A percentile compares a stretch with the other conserved stretches of the same genome.
These are phyloP conservation scores for Terrapene triunguis DNA, from an alignment of 2,113 vertebrate species.

Conservation along the genomic window DNA sequence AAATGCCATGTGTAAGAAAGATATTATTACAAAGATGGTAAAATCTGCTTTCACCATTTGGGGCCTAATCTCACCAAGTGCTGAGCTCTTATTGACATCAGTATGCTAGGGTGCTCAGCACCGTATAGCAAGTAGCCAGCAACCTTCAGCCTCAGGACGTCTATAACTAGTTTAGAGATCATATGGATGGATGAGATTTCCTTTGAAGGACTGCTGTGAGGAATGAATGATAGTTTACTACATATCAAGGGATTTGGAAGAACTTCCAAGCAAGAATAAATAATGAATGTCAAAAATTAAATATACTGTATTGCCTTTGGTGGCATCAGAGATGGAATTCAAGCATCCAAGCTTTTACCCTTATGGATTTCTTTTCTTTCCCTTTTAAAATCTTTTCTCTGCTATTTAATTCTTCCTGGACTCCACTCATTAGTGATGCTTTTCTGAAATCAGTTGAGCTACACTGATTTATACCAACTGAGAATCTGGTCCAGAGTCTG, in stretches of 20 bases:
- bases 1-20: background rate
- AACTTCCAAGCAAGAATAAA: background rate
- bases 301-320: background rate
- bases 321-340: background rate
- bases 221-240: constrained; percentile 33
- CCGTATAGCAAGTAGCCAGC: constrained; percentile 5
- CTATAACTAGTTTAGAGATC: background rate
- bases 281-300: constrained; percentile 29
- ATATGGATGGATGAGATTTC: background rate
- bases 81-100: constrained; percentile 3
- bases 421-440: background rate
- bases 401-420: background rate
- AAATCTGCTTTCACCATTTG: constrained; percentile 16
- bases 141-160: background rate
- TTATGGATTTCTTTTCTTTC: background rate
- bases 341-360: background rate
- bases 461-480: background rate
- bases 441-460: background rate
- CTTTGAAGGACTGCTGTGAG: background rate
- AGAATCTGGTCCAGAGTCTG: background rate
- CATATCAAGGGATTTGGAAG: background rate
- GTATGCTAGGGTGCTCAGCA: background rate
- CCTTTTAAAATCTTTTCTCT: background rate
- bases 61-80: background rate
- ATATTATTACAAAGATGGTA: background rate